Base-by-base conservation (phyloP, 2,888 invertebrate species). In the Teleogryllus oceanicus region DNA sequence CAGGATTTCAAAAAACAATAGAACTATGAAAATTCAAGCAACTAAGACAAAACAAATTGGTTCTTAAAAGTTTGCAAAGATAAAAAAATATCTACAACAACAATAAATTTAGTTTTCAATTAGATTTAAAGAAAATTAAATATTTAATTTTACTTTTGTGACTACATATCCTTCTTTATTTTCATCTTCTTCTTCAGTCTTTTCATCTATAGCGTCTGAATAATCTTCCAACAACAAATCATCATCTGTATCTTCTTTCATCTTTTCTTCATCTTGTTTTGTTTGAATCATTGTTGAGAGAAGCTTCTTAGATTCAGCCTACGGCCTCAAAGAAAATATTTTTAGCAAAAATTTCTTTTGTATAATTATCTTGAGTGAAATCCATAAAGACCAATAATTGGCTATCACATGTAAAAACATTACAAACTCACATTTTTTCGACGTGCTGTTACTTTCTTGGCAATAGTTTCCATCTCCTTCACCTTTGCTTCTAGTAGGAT, bases 161-260 rank as follows among this genome's bases (percentile, higher is more conserved):
- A 84, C 85, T 82, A 87, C 85, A 82, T 86, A 86, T 10, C 84
- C 84, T 49, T 87, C 86, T 51, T 85, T 84, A 80, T 86, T 84
- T 20, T 84, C 87, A 81, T 87, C 86, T 84, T 89, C 62, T 62
- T 62, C 87, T 83, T 88, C 85, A 83, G 82, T 51, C 83, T 85
- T 85, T n/a, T 85, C 84, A 80, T 86, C 86, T 37, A 86, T 85
- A 76, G 84, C 82, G 16, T 81, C 77, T 16, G 80, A 83, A 24
- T 86, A 86, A 82, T 91, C 91, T 83, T 91, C 90, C 78, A 92
- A 85, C 84, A 93, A 85, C 50, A 92, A 86, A 85, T 92, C 91
- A 82, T 85, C 84, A 81, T 89, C 87, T 80, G 87, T 86, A 81
- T 82, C 77, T 37, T 82, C 83, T 51, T 83, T 81, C 74, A 81